A percentile compares a stretch with the other conserved stretches of the same genome.
These are phyloP conservation scores for Psylliodes chrysocephalus DNA, from an alignment of 2,888 invertebrate species.

Conservation along the genomic window DNA sequence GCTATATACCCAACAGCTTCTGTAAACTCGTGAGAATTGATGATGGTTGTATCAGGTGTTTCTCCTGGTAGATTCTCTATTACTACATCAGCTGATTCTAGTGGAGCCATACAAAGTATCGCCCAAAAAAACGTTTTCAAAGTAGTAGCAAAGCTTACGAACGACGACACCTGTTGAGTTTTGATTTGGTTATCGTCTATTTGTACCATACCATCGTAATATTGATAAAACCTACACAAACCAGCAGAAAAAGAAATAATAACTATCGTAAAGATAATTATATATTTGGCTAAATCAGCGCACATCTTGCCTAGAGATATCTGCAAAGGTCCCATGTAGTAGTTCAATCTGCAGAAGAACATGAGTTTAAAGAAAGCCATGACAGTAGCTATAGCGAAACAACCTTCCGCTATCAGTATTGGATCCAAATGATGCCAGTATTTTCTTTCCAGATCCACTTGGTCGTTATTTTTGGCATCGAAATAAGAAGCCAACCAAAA, in stretches of 20 bases:
- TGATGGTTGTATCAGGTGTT: constrained; percentile 63
- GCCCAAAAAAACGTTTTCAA: constrained; percentile 78
- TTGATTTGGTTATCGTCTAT: constrained; percentile 68
- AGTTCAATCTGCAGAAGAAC: constrained; percentile 72
- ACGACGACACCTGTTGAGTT: constrained; percentile 69
- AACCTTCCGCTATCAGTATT: constrained; percentile 72
- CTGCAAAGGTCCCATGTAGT: constrained; percentile 74
- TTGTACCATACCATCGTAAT: constrained; percentile 69
- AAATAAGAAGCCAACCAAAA: constrained; percentile 72
- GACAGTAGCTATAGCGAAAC: constrained; percentile 74
- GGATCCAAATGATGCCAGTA: constrained; percentile 75
- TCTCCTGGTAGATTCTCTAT: constrained; percentile 70
- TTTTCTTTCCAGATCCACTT: constrained; percentile 69
- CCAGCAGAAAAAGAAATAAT: constrained; percentile 72
- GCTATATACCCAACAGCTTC: constrained; percentile 75
- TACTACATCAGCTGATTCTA: constrained; percentile 73
- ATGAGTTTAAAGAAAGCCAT: constrained; percentile 74
- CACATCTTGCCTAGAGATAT: constrained; percentile 76
- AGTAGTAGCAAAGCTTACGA: constrained; percentile 69
- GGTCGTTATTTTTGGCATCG: constrained; percentile 64
- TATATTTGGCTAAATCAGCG: constrained; percentile 72
- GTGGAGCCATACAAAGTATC: constrained; percentile 74
- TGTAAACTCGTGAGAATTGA: constrained; percentile 71
- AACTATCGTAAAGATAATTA: constrained; percentile 71
- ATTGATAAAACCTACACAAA: constrained; percentile 72